A percentile compares a stretch with the other conserved stretches of the same genome.
These are phyloP conservation scores for Nesogale talazaci DNA, from an alignment of 2,113 vertebrate species.

Conservation along the genomic window DNA sequence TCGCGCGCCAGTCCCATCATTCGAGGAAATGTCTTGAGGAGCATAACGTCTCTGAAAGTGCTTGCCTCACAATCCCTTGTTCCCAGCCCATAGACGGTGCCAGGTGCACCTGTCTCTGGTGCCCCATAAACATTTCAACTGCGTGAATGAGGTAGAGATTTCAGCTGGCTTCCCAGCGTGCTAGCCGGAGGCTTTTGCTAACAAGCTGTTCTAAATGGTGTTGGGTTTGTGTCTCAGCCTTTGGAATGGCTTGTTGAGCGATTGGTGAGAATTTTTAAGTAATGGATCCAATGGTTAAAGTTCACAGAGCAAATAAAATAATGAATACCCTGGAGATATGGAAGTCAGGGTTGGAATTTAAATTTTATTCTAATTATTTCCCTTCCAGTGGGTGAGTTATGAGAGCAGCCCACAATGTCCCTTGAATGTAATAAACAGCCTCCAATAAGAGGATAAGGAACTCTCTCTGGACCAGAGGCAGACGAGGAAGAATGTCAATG, in stretches of 20 bases:
- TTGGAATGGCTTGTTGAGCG: neutral
- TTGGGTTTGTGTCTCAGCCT: neutral
- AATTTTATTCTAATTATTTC: conserved; percentile 42
- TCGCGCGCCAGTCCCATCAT: neutral
- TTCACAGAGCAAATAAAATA: conserved; percentile 75
- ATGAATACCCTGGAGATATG: conserved; percentile 64
- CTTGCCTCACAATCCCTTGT: neutral
- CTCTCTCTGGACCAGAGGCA: neutral
- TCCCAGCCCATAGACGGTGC: neutral
- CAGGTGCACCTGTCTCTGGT: fast-evolving
- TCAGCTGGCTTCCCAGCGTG: neutral
- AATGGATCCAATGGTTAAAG: conserved; percentile 12
- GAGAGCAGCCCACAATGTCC: neutral
- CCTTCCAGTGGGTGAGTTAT: conserved; percentile 11
- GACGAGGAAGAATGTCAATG: neutral
- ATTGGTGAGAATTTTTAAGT: conserved; percentile 29
- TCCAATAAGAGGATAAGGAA: neutral
- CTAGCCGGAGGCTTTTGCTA: neutral
- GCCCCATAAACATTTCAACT: neutral
- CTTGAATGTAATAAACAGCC: conserved; percentile 3
- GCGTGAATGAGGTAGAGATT: neutral
- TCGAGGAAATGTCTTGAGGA: neutral
- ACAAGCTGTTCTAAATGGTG: conserved; percentile 1
- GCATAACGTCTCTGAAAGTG: no score
- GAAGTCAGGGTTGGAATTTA: conserved; percentile 50